These are phyloP conservation scores for Gorsachius goisagi DNA, from an alignment of 2,113 vertebrate species.

Conservation along the genomic window DNA sequence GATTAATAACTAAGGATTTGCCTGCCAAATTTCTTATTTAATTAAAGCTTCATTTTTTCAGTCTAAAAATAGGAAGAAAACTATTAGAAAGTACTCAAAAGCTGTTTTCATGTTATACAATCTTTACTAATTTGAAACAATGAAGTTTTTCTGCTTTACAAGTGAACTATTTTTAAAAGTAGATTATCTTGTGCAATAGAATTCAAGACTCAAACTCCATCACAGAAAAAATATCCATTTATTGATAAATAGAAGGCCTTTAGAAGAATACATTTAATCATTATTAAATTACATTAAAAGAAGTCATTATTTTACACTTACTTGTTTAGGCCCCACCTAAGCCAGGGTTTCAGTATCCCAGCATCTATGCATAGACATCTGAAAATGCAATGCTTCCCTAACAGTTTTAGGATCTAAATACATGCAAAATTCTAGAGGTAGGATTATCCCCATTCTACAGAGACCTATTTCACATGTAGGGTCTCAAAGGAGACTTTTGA, in stretches of 20 bases:
- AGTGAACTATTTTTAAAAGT: background rate
- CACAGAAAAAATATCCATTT: background rate
- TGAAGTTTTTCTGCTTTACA: background rate
- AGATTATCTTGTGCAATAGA: background rate
- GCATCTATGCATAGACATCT: background rate
- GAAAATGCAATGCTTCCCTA: background rate
- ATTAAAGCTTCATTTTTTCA: constrained; percentile 51
- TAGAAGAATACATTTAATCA: background rate
- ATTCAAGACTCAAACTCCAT: background rate
- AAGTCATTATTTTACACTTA: background rate
- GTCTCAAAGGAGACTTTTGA: background rate
- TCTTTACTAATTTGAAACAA: background rate
- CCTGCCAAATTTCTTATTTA: constrained; percentile 48
- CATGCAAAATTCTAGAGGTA: background rate
- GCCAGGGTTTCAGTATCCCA: background rate
- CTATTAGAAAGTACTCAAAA: background rate
- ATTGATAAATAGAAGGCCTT: background rate
- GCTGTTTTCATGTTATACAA: background rate
- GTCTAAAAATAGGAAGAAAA: background rate
- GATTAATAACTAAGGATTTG: constrained; percentile 40
- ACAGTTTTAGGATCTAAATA: background rate
- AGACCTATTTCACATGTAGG: background rate
- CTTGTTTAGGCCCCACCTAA: background rate
- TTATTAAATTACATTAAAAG: background rate
- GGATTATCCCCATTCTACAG: background rate